Conservation (phyloP, 2,888 invertebrate genomes). For the Linnaemya tessellans region DNA sequence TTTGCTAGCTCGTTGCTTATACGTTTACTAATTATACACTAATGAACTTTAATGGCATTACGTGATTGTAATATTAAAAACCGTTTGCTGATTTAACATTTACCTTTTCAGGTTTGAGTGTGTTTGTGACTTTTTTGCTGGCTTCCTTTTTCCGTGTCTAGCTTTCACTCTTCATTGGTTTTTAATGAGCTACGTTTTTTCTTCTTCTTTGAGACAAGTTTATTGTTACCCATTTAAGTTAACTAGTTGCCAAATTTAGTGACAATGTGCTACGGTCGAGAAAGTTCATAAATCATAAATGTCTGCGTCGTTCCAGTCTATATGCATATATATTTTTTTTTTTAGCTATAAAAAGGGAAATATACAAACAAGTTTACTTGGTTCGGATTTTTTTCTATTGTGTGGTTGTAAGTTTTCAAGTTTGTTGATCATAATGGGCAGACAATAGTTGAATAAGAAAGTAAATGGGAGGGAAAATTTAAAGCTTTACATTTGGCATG, state of each 20-base stretch:
- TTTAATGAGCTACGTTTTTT: constrained; percentile 70
- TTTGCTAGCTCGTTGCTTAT: constrained; percentile 26
- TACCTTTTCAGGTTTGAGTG: neutral
- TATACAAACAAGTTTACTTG: neutral
- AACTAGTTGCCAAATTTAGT: constrained; percentile 66
- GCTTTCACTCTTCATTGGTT: constrained; percentile 73
- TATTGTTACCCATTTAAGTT: constrained; percentile 67
- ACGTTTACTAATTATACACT: constrained; percentile 74
- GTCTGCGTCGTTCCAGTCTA: neutral
- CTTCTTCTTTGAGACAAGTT: constrained; percentile 45
- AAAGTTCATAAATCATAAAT: constrained; percentile 70
- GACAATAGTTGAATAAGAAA: constrained; percentile 28
- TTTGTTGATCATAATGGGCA: constrained; percentile 3
- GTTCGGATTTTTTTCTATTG: neutral
- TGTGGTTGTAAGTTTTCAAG: constrained; percentile 29
- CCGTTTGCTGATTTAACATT: constrained; percentile 12
- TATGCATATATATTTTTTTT: neutral
- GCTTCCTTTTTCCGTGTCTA: constrained; percentile 39
- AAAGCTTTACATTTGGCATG: neutral
- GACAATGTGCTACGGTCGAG: constrained; percentile 70
- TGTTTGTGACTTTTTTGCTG: constrained; percentile 6
- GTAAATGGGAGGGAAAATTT: constrained; percentile 3
- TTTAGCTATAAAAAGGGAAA: neutral
- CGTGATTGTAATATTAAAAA: constrained; percentile 73
- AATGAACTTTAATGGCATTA: constrained; percentile 76